phyloP scores from a whole-genome alignment of 2,888 invertebrate species.

The Cryptosula pallasiana region DNA sequence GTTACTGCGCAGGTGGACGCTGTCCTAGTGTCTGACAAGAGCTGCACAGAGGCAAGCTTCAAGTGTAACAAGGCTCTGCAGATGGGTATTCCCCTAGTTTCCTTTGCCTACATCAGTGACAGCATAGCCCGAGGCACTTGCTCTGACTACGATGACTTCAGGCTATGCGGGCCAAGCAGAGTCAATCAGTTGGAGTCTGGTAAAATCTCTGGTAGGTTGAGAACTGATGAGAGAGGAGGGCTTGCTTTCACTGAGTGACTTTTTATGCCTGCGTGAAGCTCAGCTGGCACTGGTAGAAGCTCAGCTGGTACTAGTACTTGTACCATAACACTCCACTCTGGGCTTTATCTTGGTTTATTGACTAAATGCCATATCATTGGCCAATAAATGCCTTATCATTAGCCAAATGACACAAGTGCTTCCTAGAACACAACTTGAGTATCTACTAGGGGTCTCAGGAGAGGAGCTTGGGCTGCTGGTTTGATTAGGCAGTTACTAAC shows the following conservation, averaged over 20 bases:
- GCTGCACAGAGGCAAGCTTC: conserved; percentile 40
- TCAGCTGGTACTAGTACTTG: too few species aligned
- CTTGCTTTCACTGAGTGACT: too few species aligned
- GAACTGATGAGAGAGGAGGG: too few species aligned
- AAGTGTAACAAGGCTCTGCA: conserved; percentile 46
- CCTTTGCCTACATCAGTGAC: conserved; percentile 37
- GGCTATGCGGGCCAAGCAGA: conserved; percentile 39
- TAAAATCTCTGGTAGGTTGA: conserved; percentile 40
- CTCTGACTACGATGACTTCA: conserved; percentile 35
- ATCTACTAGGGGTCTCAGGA: too few species aligned
- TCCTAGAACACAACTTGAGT: too few species aligned
- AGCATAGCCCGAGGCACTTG: conserved; percentile 34
- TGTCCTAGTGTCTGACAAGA: conserved; percentile 41
- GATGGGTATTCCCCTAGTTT: conserved; percentile 43
- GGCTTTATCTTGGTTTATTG: too few species aligned
- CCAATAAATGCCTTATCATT: too few species aligned
- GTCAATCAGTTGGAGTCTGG: conserved; percentile 41
- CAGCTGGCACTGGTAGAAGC: neutral
- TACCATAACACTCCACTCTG: too few species aligned
- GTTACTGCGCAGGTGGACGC: conserved; percentile 38
- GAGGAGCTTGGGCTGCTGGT: too few species aligned
- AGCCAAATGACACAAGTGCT: too few species aligned
- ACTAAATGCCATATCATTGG: too few species aligned
- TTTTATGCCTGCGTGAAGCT: neutral
- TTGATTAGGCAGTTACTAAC: too few species aligned